A percentile compares a stretch with the other conserved stretches of the same genome.
Evolutionary conservation across 2,113 vertebrate species (phyloP).

Genomic region (human (Homo sapiens)): GRCh38 chr5:131492501-131493000

Average conservation of each 20-base stretch:
- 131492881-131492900: neutral
- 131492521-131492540: neutral
- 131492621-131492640: conserved; percentile 90
- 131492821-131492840: neutral
- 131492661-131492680: conserved; percentile 94
- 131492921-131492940: neutral
- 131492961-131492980: neutral
- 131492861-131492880: conserved; percentile 1
- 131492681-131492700: conserved; percentile 93
- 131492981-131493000: neutral
- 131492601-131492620: conserved; percentile 96
- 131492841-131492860: neutral
- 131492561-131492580: conserved; percentile 58
- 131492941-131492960: neutral
- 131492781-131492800: conserved; percentile 90
- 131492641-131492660: conserved; percentile 95
- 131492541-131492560: neutral
- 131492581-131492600: conserved; percentile 98
- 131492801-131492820: neutral
- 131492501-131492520: neutral
- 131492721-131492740: conserved; percentile 97
- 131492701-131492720: conserved; percentile 92
- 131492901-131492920: neutral
- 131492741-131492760: conserved; percentile 97
- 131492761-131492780: conserved; percentile 96